Percentiles rank a stretch among this genome's conserved stretches.
Evolutionary conservation across 1,140 invertebrate genomes (phyloP).

Genomic region (Scaptodrosophila lebanonensis): DNA sequence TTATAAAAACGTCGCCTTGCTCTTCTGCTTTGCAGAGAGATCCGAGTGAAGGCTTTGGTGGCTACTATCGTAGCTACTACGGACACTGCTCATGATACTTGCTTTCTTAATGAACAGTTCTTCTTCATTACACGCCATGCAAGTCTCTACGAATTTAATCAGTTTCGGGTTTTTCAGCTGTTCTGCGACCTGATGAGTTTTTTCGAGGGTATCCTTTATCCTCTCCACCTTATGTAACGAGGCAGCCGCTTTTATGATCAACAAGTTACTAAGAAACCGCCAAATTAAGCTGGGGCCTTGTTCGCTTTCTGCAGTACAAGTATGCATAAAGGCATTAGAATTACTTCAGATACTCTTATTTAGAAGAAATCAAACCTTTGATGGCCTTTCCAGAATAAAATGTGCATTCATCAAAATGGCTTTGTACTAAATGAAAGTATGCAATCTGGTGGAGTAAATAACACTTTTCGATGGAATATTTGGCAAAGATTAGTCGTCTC

Average conservation of each 20-base stretch:
- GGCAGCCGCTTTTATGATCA: conserved; percentile 60
- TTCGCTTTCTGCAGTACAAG: conserved; percentile 25
- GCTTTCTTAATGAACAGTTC: conserved; percentile 9
- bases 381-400: conserved; percentile 47
- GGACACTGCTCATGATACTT: background rate
- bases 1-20: too few species aligned
- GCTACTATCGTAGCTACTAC: too few species aligned
- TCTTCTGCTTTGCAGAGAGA: too few species aligned
- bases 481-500: conserved; percentile 52
- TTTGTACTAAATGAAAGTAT: conserved; percentile 36
- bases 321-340: background rate
- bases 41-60: too few species aligned
- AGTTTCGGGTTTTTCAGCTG: conserved; percentile 16
- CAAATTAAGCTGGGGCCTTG: conserved; percentile 55
- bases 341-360: background rate
- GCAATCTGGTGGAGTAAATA: conserved; percentile 59
- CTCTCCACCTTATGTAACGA: conserved; percentile 60
- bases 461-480: conserved; percentile 64
- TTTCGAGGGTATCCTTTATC: conserved; percentile 50
- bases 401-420: conserved; percentile 60
- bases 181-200: conserved; percentile 30
- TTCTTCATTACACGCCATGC: conserved; percentile 28
- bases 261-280: conserved; percentile 45
- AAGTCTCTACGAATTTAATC: conserved; percentile 34
- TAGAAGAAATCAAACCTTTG: conserved; percentile 25